Evolutionary conservation across 2,888 invertebrate genomes (phyloP), one percentile per base, ranked within the genome.

Genomic region (Acleris holmiana): DNA sequence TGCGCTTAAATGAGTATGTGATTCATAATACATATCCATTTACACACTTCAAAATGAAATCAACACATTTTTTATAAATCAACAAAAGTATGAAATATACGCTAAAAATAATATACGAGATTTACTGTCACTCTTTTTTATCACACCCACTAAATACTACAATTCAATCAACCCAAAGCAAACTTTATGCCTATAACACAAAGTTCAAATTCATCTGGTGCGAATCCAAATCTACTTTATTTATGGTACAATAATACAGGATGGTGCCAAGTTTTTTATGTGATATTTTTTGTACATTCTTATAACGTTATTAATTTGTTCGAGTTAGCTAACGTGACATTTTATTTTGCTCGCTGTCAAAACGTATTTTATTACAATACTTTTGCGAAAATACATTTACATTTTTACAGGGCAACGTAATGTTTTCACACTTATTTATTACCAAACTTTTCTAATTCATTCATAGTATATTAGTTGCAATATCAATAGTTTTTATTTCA

Each of bases 261-360:
- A 47, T 3, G 55, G 49, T 62, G 61, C 61, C 61, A 62, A 62
- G 41, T 7, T 61, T 55, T 49, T 35, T 35, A 46, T 35, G 40
- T 19, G 21, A 51, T 19, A n/a, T 44, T 56, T 49, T 44, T 55
- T 56, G 49, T 54, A 44, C 10, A 29, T 25, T 55, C 23, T 49
- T 41, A 54, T 41, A 17, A 23, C 29, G 49, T 62, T 50, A 57
- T 63, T 57, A 63, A 62, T 62, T 57, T 35, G 17, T 17, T 51
- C 23, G 19, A 35, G 51, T 57, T 23, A 51, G 23, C 29, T 15
- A 10, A 47, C 40, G 15, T 51, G 62, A 51, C 63, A 63, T 40
- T 63, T 63, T 63, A 63, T 63, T 63, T 57, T 56, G 50, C 51
- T 57, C 1, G 3, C 18, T 57, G 63, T 46, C 56, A 62, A n/a